phyloP scores from a whole-genome alignment of 2,888 invertebrate species.

The Netelia melanura region DNA sequence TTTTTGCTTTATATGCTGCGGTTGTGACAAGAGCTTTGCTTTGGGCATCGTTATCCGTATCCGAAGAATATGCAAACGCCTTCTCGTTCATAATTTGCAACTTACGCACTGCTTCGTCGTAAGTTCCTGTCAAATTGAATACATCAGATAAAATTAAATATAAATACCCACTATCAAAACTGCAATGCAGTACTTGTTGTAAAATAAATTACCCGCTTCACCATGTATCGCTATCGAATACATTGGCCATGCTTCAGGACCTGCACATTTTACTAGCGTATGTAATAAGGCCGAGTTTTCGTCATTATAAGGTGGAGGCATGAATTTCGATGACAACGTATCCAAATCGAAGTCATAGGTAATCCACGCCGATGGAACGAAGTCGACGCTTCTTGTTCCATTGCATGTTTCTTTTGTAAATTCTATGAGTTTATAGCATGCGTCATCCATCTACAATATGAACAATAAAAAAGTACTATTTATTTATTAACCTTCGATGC shows the following conservation, averaged over 20 bases:
- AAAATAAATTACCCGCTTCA: constrained; percentile 46
- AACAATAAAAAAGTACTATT: too few relatives aligned
- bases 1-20: background rate
- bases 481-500: too few relatives aligned
- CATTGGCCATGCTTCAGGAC: constrained; percentile 36
- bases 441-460: constrained; percentile 3
- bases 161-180: too few relatives aligned
- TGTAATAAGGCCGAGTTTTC: constrained; percentile 34
- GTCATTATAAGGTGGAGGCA: constrained; percentile 51
- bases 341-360: constrained; percentile 27
- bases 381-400: constrained; percentile 15
- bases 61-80: background rate
- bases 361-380: background rate
- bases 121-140: too few relatives aligned
- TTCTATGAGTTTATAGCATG: constrained; percentile 26
- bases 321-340: constrained; percentile 48
- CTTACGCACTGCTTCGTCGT: too few relatives aligned
- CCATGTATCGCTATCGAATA: constrained; percentile 42
- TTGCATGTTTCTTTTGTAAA: constrained; percentile 4
- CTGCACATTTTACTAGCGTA: constrained; percentile 22
- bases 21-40: background rate
- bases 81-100: too few relatives aligned
- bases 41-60: background rate
- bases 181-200: background rate
- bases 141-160: too few relatives aligned